Evolutionary conservation across 1,140 invertebrate species (phyloP).

Genomic region (Listronotus oregonensis): DNA sequence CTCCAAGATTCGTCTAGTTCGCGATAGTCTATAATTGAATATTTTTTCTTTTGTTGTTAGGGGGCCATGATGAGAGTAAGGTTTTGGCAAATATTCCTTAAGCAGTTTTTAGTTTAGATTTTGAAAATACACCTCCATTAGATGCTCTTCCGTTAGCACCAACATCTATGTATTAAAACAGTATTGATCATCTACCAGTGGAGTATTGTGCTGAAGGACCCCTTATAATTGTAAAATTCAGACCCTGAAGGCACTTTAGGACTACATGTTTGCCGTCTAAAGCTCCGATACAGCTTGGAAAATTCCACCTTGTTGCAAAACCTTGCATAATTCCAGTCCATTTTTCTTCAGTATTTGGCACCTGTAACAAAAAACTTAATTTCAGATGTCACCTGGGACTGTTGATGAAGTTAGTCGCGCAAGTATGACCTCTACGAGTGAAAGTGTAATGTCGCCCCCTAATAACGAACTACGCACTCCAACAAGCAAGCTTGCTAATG

Average conservation of each 20-base stretch:
- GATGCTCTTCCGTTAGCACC: not conserved
- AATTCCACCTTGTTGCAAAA: too few species aligned
- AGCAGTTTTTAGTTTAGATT: not conserved
- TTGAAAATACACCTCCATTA: not conserved
- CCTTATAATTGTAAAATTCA: not conserved
- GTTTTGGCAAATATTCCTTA: too few species aligned
- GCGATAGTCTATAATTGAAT: constrained; percentile 14
- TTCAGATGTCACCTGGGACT: too few species aligned
- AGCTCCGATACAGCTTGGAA: too few species aligned
- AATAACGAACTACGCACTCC: too few species aligned
- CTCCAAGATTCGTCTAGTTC: not conserved
- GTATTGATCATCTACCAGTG: not conserved
- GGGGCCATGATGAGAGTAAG: too few species aligned
- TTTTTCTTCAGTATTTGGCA: not conserved
- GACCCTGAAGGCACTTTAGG: not conserved
- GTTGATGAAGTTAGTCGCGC: too few species aligned
- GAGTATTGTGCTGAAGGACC: not conserved
- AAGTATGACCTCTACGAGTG: too few species aligned
- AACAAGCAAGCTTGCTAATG: too few species aligned
- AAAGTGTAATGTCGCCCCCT: too few species aligned
- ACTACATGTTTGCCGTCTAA: too few species aligned
- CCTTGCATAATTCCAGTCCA: not conserved
- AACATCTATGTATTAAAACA: constrained; percentile 1
- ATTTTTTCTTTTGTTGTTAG: constrained; percentile 21
- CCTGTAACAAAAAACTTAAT: not conserved